A percentile compares a stretch with the other conserved stretches of the same genome.
phyloP scores from a whole-genome alignment of 1,140 invertebrate genomes.

The Drosophila repletoides region DNA sequence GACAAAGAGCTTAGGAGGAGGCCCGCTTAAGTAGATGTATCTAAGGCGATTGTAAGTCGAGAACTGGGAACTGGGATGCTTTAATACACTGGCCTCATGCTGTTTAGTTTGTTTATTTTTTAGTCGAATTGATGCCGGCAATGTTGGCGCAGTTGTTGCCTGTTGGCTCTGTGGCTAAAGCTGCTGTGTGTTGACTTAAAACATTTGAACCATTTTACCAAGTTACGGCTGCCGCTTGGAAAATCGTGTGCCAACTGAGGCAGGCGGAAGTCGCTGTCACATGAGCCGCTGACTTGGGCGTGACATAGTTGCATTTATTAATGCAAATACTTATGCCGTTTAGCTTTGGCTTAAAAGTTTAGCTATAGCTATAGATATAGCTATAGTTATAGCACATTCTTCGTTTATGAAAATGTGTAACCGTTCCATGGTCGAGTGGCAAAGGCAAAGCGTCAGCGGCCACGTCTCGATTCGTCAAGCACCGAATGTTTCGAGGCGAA shows the following conservation, averaged over 20 bases:
- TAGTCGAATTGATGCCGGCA: conserved; percentile 54
- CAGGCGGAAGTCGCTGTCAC: conserved; percentile 53
- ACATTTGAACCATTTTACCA: conserved; percentile 69
- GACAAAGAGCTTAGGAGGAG: too few species aligned
- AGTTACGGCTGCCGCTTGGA: conserved; percentile 7
- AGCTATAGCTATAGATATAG: conserved; percentile 4
- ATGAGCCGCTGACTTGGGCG: conserved; percentile 63
- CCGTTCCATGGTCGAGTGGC: conserved; percentile 39
- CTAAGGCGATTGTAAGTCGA: too few species aligned
- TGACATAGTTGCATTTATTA: conserved; percentile 79
- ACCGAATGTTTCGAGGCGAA: conserved; percentile 44
- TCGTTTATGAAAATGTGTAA: conserved; percentile 67
- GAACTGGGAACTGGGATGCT: conserved; percentile 1
- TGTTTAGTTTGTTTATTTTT: conserved; percentile 64
- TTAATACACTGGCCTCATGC: conserved; percentile 50
- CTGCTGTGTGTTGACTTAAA: conserved; percentile 32
- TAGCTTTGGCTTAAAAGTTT: conserved; percentile 33
- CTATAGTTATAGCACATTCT: conserved; percentile 40
- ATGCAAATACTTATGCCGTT: conserved; percentile 69
- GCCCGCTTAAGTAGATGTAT: too few species aligned
- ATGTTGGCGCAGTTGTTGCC: conserved; percentile 27
- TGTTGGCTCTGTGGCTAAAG: conserved; percentile 7
- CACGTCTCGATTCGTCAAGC: conserved; percentile 35
- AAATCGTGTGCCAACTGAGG: conserved; percentile 31
- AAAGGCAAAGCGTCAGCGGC: conserved; percentile 13